Conservation (phyloP, 1,140 invertebrate species). For the Mya arenaria region DNA sequence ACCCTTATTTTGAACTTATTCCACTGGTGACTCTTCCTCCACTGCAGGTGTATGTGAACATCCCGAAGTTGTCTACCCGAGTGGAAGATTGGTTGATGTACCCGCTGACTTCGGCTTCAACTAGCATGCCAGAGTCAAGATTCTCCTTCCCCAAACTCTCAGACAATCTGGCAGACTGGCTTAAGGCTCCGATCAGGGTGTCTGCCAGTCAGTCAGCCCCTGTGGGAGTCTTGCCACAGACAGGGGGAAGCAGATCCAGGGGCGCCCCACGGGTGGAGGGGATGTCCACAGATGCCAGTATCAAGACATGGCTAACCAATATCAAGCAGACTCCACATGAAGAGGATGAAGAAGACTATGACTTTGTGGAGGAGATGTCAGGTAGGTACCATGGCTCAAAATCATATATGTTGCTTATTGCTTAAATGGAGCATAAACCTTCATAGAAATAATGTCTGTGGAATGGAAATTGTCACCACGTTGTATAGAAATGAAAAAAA, state of each 20-base stretch:
- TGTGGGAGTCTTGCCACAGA: background rate
- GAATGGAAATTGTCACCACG: background rate
- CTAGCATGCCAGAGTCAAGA: background rate
- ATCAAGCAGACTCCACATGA: conserved; percentile 49
- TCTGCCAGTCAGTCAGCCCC: conserved; percentile 1
- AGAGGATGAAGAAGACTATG: conserved; percentile 52
- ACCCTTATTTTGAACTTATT: too few relatives aligned
- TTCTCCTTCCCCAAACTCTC: conserved; percentile 41
- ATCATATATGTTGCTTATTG: background rate
- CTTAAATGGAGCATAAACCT: background rate
- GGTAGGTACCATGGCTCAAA: conserved; percentile 1
- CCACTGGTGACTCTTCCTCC: background rate
- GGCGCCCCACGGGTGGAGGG: too few relatives aligned
- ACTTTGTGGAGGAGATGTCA: conserved; percentile 52
- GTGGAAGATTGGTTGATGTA: conserved; percentile 46
- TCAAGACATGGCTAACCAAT: conserved; percentile 52
- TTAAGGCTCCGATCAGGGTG: conserved; percentile 27
- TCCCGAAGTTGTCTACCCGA: conserved; percentile 37
- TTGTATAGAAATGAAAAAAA: background rate
- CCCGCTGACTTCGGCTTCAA: background rate
- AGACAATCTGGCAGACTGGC: conserved; percentile 52
- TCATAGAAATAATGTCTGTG: background rate
- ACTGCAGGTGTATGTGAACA: conserved; percentile 46
- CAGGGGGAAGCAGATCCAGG: background rate
- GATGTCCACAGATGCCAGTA: conserved; percentile 52